Evolutionary conservation across 2,113 vertebrate species (phyloP).

Genomic region (Leuciscus idus): DNA sequence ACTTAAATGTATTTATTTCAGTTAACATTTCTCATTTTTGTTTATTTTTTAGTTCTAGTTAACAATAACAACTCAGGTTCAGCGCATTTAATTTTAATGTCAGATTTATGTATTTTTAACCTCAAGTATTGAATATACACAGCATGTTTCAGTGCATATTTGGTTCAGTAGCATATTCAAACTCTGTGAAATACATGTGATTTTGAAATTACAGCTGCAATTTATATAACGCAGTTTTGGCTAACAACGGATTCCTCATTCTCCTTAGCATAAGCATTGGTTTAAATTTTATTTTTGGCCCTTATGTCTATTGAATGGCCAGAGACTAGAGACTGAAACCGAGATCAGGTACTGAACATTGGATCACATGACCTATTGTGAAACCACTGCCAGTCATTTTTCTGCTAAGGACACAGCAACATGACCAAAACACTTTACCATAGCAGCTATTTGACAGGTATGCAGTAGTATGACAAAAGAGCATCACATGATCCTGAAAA

Average conservation of each 20-base stretch:
- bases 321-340: not conserved
- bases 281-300: not conserved
- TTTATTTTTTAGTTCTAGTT: not conserved
- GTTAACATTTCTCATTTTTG: not conserved
- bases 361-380: not conserved
- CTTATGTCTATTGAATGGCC: not conserved
- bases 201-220: not conserved
- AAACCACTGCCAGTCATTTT: not conserved
- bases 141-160: not conserved
- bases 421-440: not conserved
- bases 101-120: not conserved
- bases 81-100: not conserved
- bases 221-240: not conserved
- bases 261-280: not conserved
- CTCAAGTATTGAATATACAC: not conserved
- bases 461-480: not conserved
- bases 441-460: not conserved
- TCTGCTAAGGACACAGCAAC: not conserved
- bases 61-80: not conserved
- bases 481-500: constrained; percentile 4
- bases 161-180: not conserved
- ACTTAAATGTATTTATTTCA: not conserved
- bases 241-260: not conserved
- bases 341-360: not conserved
- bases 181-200: not conserved